Base-by-base conservation (phyloP, 1,140 invertebrate genomes). In the Eumeta japonica region DNA sequence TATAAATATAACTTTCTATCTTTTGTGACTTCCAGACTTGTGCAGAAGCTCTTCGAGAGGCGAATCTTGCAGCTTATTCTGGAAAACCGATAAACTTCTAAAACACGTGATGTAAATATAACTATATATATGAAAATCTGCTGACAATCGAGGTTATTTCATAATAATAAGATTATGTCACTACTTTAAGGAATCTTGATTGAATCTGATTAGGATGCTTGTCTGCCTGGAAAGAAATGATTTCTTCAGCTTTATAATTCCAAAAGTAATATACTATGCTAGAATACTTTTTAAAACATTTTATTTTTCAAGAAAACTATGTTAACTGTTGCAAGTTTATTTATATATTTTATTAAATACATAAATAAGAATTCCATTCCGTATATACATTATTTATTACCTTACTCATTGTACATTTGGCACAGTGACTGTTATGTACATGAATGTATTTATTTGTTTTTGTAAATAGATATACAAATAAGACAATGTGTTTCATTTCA, bases 81-180 rank as follows among this genome's bases (percentile, higher is more conserved):
- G 97, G 97, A 46, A 98, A 98, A 79, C 84, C 97, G 14, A 98
- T 99, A 68, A 99, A 99, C 76, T 98, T 95, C 75, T 89, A 87
- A 62, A n/a, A 7, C n/a, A 24, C 20, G 31, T 44, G 29, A 47
- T 53, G 29, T 45, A 24, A 16, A 24, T 24, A 20, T 31, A 33
- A 9, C 37, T 41, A 40, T 48, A 48, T 32, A 43, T 43, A 27
- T 28, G 15, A 10, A 9, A 18, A 16, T 55, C 43, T 48, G 40
- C 39, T 48, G 32, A 40, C n/a, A n/a, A n/a, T n/a, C n/a, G 14
- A 16, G 30, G 15, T 32, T 31, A 16, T 16, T 10, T 16, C 14
- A 32, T 16, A 32, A 16, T 5, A 11, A 10, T 3, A 28, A 28
- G 3, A 2, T 28, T 11, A 28, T 28, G 10, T 40, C n/a, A n/a